phyloP scores from a whole-genome alignment of 2,797 vertebrate species.

The Sebastes hubbsi region DNA sequence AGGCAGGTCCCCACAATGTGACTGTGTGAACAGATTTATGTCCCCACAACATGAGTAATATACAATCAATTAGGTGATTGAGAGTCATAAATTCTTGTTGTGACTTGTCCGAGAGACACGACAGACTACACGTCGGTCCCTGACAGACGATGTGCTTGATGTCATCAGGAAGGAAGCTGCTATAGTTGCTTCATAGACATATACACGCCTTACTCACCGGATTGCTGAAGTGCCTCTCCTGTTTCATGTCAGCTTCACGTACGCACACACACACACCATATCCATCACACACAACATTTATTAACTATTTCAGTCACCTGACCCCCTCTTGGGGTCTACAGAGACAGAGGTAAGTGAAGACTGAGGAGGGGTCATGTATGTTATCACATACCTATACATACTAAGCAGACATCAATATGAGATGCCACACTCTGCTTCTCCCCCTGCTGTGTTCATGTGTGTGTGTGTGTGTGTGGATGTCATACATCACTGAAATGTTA shows the following conservation, averaged over 20 bases:
- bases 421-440: neutral
- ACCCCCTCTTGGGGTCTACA: neutral
- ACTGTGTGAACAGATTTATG: no score
- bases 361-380: neutral
- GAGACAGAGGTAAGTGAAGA: neutral
- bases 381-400: neutral
- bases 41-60: no score
- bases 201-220: no score
- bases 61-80: no score
- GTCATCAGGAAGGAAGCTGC: no score
- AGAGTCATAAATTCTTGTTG: no score
- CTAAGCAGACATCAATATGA: constrained; percentile 19
- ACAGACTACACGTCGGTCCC: no score
- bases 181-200: no score
- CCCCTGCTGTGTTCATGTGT: neutral
- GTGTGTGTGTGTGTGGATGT: constrained; percentile 3
- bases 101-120: no score
- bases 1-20: no score
- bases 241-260: neutral
- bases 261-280: neutral
- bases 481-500: constrained; percentile 1
- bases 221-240: no score
- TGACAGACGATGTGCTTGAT: no score
- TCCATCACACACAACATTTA: neutral
- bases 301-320: neutral